A percentile compares a stretch with the other conserved stretches of the same genome.
Evolutionary conservation across 2,113 vertebrate species (phyloP).

Genomic region (Engraulis encrasicolus): DNA sequence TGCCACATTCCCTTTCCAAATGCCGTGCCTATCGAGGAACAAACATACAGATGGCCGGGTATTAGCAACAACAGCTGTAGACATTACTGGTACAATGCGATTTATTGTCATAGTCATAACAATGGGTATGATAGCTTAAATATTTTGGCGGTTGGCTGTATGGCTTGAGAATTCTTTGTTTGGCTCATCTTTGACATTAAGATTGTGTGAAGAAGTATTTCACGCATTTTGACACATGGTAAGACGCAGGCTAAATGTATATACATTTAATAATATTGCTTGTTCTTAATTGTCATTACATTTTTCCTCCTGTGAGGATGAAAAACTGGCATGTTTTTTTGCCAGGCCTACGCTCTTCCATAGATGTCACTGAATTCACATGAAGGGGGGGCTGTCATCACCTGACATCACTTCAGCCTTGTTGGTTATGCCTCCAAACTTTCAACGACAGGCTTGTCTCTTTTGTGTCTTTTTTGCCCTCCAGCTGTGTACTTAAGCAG

Average conservation of each 20-base stretch:
- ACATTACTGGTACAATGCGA: background rate
- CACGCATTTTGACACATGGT: background rate
- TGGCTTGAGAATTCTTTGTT: background rate
- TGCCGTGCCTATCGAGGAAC: slow-evolving; percentile 5
- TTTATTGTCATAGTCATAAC: background rate
- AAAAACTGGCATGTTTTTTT: background rate
- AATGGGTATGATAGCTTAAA: background rate
- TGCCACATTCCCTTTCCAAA: slow-evolving; percentile 11
- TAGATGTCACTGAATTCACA: no score
- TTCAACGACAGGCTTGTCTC: background rate
- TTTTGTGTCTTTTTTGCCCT: background rate
- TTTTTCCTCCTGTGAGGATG: background rate
- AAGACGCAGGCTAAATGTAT: no score
- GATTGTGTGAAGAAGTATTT: background rate
- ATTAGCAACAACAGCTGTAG: background rate
- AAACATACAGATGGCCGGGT: background rate
- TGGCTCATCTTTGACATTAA: background rate
- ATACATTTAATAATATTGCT: no score
- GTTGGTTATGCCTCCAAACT: background rate
- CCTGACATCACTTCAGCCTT: background rate
- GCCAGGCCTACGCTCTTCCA: background rate
- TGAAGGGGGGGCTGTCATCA: background rate
- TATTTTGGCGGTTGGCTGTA: background rate
- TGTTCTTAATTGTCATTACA: background rate
- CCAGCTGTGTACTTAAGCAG: background rate